Base-by-base conservation (phyloP, 2,888 invertebrate genomes). In the Proisotoma minuta region DNA sequence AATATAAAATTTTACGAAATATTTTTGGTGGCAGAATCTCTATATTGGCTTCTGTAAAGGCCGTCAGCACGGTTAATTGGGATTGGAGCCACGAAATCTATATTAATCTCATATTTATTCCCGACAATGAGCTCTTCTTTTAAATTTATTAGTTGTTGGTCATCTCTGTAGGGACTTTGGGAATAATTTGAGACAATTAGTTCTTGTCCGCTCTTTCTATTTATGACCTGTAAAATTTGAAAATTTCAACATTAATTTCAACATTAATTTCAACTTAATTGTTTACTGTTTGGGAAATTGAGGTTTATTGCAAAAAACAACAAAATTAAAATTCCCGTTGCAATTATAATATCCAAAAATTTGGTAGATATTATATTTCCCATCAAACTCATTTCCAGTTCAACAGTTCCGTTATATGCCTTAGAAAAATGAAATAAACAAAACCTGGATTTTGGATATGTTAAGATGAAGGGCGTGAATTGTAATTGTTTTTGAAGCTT, bases 1-100 rank as follows among this genome's bases (percentile, higher is more conserved):
- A 26, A 39, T 34, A 10, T 34, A 34, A 34, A 15, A 8, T 34
- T 34, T 34, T 34, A 34, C 34, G 34, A 34, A 8, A 34, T 15
- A 34, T 34, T 34, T 34, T 34, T 34, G 15, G 34, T 34, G 8
- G 34, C 34, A 10, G 63, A 63, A 27, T 71, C 68, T 12, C 60
- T 60, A 28, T 68, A 73, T 22, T 62, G 62, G 48, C 63, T 71
- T 22, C 62, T 49, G 50, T 73, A 73, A 12, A 71, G 57, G n/a
- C 73, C 73, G 56, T 61, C 67, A 15, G 65, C 57, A 24, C 70
- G 50, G 5, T 66, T 57, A 8, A 50, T 59, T 1, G 66, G 65
- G 2, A 71, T 58, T 10, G 61, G 62, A 12, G 72, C 64, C 15
- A 59, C 48, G 49, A 59, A 72, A 1, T 59, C 57, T 52, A 72